Evolutionary conservation across 1,140 invertebrate species (phyloP).

Genomic region (Telenomus remus): DNA sequence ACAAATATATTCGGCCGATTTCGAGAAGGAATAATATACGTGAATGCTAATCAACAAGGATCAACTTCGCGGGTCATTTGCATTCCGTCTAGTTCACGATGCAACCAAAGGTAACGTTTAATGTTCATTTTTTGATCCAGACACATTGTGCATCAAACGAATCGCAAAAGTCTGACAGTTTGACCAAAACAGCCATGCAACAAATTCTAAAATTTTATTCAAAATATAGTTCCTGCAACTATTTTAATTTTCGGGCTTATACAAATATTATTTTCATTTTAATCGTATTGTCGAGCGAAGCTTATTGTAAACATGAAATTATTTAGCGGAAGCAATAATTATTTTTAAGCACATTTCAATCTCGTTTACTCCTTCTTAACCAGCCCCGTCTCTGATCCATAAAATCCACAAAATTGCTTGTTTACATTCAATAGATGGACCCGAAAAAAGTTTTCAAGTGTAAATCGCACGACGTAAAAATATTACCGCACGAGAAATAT

Average conservation of each 20-base stretch:
- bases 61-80: constrained; percentile 11
- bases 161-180: background rate
- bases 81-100: constrained; percentile 25
- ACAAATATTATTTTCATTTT: too few species aligned
- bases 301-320: too few species aligned
- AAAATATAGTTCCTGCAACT: too few species aligned
- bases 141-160: background rate
- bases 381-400: constrained; percentile 5
- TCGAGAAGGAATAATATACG: background rate
- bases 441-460: constrained; percentile 39
- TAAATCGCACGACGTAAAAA: constrained; percentile 55
- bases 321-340: too few species aligned
- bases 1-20: constrained; percentile 32
- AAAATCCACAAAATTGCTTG: constrained; percentile 43
- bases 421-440: constrained; percentile 29
- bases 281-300: too few species aligned
- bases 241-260: too few species aligned
- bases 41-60: constrained; percentile 16
- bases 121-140: background rate
- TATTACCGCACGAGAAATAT: constrained; percentile 33
- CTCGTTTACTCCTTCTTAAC: background rate
- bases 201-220: too few species aligned
- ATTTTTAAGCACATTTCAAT: background rate
- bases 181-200: too few species aligned
- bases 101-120: background rate